These are phyloP conservation scores for Leptinotarsa lineolata DNA, from an alignment of 1,140 invertebrate genomes.

Conservation along the genomic window DNA sequence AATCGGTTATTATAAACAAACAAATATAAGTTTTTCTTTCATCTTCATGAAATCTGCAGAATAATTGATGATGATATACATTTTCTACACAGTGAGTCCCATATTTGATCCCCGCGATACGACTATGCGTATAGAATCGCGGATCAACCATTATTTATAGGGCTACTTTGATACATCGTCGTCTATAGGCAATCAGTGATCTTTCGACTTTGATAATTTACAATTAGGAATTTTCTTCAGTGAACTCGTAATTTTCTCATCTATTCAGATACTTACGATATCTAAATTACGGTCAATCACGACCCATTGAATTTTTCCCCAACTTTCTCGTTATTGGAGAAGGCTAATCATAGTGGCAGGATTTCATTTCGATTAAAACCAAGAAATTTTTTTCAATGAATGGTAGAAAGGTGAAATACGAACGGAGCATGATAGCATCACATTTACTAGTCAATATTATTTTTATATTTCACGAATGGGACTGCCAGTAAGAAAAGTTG, in stretches of 20 bases:
- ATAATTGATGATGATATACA: too few species aligned
- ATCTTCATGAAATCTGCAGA: too few species aligned
- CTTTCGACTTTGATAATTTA: constrained; percentile 46
- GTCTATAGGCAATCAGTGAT: constrained; percentile 49
- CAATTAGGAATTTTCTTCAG: constrained; percentile 38
- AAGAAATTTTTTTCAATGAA: too few species aligned
- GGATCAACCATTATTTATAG: constrained; percentile 47
- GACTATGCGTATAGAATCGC: neutral
- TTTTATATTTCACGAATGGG: too few species aligned
- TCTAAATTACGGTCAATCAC: constrained; percentile 2
- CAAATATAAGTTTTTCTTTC: too few species aligned
- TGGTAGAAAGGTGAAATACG: too few species aligned
- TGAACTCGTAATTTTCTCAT: neutral
- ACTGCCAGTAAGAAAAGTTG: too few species aligned
- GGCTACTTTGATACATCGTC: constrained; percentile 43
- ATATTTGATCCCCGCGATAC: neutral
- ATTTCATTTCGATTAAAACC: too few species aligned
- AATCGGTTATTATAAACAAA: too few species aligned
- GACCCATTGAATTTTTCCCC: constrained; percentile 19
- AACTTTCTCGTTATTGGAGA: neutral
- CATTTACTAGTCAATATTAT: too few species aligned
- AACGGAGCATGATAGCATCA: too few species aligned
- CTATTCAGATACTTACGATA: constrained; percentile 12
- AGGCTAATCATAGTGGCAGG: neutral
- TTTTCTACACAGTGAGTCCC: too few species aligned